Percentiles rank a stretch among this genome's conserved stretches.
Conservation (phyloP, 1,140 invertebrate genomes). For the Hylaeus anthracinus region DNA sequence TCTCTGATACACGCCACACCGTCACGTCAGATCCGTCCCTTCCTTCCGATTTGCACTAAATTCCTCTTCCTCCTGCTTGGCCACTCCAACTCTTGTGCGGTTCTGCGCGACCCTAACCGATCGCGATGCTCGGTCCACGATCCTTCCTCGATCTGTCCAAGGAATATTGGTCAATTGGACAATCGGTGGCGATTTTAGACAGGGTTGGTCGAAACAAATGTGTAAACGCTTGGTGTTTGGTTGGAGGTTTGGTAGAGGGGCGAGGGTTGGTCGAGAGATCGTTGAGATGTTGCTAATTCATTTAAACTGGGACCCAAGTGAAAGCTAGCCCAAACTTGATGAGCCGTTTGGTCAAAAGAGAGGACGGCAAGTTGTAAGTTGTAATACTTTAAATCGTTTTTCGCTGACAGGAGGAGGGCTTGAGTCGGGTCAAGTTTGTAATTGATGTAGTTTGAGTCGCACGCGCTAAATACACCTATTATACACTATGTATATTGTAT, state of each 20-base stretch:
- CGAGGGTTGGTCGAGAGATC: too few species aligned
- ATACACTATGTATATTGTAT: too few species aligned
- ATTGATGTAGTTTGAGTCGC: not conserved
- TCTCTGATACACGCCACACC: not conserved
- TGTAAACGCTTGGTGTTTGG: too few species aligned
- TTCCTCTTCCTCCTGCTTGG: slow-evolving; percentile 34
- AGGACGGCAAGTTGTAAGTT: slow-evolving; percentile 13
- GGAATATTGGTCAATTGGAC: not conserved
- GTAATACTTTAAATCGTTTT: slow-evolving; percentile 3
- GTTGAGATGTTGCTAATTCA: too few species aligned
- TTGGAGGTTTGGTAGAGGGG: too few species aligned
- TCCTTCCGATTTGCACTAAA: slow-evolving; percentile 45
- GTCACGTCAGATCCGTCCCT: slow-evolving; percentile 11
- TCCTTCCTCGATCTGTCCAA: not conserved
- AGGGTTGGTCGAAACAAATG: too few species aligned
- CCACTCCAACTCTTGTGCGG: not conserved
- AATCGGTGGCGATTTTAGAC: too few species aligned
- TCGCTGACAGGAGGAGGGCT: slow-evolving; percentile 18
- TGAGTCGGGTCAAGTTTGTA: slow-evolving; percentile 36
- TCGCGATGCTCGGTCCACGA: not conserved
- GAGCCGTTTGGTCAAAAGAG: not conserved
- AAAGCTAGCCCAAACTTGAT: not conserved
- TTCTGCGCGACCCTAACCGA: not conserved
- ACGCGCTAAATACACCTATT: not conserved
- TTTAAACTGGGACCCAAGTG: too few species aligned